Base-by-base conservation (phyloP, 2,888 invertebrate species). In the Drosophila gaucha region DNA sequence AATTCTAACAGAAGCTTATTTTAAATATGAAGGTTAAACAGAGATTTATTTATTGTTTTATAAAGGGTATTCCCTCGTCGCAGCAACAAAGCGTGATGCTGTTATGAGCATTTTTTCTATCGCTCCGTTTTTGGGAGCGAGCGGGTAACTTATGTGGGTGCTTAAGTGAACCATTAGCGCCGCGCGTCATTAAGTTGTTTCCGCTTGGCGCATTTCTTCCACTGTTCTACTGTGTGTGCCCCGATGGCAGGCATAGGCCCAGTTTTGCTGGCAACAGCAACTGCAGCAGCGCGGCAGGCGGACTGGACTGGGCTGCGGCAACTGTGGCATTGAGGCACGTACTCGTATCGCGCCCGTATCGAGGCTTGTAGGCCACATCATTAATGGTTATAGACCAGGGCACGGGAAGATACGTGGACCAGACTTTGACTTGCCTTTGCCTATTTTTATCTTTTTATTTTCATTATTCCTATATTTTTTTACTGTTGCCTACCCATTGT, bases 101-200 rank as follows among this genome's bases (percentile, higher is more conserved):
- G 1, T 24, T 38, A 38, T 26, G 38, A 20, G 50, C 35, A 31
- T 38, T 41, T 52, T 68, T 68, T 62, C 62, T 56, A 71, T 47
- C 54, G 56, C 31, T 60, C 52, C 54, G 63, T 72, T 80, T 84
- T 72, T 57, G 60, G 74, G 38, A 38, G 74, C 49, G 57, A 28
- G 58, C 66, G 67, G 63, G 69, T 63, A 75, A 87, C 87, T 85
- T 85, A 87, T 85, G 85, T 82, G 84, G 87, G 84, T 88, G 80
- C 84, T 88, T 88, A 88, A 87, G 87, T 88, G 87, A 87, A 86
- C 89, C 86, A 87, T 87, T 87, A 87, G 87, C 87, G 87, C 84
- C 82, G 79, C 79, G 87, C 86, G 87, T 84, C 84, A 86, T 87
- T 88, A 87, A 87, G 88, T 88, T 88, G 88, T 87, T 88, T 88